Conservation (phyloP, 2,113 vertebrate species). For the Nothobranchius furzeri region DNA sequence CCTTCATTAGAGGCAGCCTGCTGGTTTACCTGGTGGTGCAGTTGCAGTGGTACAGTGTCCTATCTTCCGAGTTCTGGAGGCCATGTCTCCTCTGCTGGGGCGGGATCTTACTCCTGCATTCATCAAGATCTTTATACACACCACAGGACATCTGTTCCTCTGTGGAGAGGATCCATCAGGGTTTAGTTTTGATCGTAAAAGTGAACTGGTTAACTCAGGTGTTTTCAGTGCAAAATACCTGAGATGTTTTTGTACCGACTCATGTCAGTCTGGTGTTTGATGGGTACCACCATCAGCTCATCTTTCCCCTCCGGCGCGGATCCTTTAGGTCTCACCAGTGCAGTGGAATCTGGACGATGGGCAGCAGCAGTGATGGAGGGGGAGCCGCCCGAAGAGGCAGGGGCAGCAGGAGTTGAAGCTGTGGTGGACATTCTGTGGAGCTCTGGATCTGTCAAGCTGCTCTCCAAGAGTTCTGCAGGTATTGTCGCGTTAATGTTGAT, state of each 20-base stretch:
- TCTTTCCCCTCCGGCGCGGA: not conserved
- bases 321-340: not conserved
- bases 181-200: not conserved
- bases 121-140: conserved; percentile 73
- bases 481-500: conserved; percentile 6
- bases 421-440: not conserved
- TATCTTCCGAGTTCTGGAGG: conserved; percentile 69
- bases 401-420: not conserved
- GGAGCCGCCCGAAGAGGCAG: not conserved
- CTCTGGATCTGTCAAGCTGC: not conserved
- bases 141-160: conserved; percentile 60
- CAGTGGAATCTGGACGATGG: not conserved
- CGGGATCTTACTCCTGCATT: conserved; percentile 75
- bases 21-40: conserved; percentile 80
- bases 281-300: not conserved
- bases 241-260: conserved; percentile 4
- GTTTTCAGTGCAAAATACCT: conserved; percentile 38
- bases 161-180: conserved; percentile 36
- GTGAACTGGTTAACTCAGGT: not conserved
- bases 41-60: conserved; percentile 84
- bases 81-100: conserved; percentile 77
- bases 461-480: conserved; percentile 4
- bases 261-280: not conserved
- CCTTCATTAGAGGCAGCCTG: not conserved
- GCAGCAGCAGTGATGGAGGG: not conserved